Evolutionary conservation across 2,113 vertebrate species (phyloP).

Genomic region (Merops nubicus): DNA sequence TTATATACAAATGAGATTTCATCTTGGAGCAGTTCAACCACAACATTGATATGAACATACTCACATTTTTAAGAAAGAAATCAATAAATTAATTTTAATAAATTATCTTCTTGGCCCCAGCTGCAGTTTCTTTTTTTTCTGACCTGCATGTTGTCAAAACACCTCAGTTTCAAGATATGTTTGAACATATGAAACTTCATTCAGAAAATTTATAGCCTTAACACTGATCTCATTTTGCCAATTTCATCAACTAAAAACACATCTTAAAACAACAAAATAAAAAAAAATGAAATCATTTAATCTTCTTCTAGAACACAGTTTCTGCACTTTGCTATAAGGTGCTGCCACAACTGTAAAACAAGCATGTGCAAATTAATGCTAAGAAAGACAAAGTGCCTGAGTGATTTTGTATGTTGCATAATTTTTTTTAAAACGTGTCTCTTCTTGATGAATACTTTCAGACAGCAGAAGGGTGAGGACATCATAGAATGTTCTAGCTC

Average conservation of each 20-base stretch:
- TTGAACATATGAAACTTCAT: neutral
- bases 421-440: neutral
- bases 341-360: neutral
- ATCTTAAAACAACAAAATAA: neutral
- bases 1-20: neutral
- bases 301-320: neutral
- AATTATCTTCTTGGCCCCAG: neutral
- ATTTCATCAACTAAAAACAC: neutral
- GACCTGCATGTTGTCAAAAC: neutral
- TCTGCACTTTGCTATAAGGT: neutral
- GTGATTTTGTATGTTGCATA: neutral
- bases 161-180: neutral
- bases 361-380: neutral
- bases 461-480: neutral
- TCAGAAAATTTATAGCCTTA: neutral
- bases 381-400: neutral
- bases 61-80: neutral
- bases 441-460: neutral
- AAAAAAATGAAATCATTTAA: neutral
- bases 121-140: rapidly evolving
- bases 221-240: neutral
- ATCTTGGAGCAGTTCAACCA: neutral
- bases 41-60: neutral
- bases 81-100: neutral
- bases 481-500: neutral